These are phyloP conservation scores for Uloborus plumipes DNA, from an alignment of 2,888 invertebrate species.

Conservation along the genomic window DNA sequence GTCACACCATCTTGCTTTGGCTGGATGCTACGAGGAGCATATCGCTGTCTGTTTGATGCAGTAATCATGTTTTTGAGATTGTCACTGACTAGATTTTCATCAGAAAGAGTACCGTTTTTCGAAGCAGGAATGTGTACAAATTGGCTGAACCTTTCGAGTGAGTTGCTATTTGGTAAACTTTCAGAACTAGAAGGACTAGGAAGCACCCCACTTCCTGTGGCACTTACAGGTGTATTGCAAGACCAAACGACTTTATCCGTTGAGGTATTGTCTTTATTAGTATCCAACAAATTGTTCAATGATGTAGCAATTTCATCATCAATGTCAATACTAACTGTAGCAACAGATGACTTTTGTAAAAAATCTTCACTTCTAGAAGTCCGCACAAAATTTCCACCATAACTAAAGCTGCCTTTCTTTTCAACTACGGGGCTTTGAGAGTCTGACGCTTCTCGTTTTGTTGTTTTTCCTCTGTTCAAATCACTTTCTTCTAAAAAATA, in stretches of 20 bases:
- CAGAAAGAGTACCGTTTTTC: conserved; percentile 6
- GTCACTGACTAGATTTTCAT: conserved; percentile 42
- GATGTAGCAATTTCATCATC: conserved; percentile 92
- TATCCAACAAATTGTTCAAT: conserved; percentile 89
- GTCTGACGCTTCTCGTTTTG: conserved; percentile 63
- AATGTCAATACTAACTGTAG: conserved; percentile 89
- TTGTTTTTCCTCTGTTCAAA: conserved; percentile 36
- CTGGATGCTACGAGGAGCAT: conserved; percentile 40
- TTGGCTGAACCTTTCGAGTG: conserved; percentile 36
- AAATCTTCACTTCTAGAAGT: conserved; percentile 94
- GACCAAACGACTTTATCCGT: conserved; percentile 87
- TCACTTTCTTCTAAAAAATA: conserved; percentile 59
- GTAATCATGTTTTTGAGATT: conserved; percentile 32
- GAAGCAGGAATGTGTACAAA: conserved; percentile 37
- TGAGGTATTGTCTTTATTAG: conserved; percentile 73
- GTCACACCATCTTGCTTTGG: conserved; percentile 58
- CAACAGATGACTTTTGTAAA: conserved; percentile 84
- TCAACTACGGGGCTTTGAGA: conserved; percentile 66
- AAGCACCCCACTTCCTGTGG: conserved; percentile 28
- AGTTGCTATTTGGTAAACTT: conserved; percentile 1
- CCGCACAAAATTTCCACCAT: conserved; percentile 80
- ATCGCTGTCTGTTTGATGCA: conserved; percentile 18
- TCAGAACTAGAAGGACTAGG: conserved; percentile 13
- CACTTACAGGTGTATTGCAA: conserved; percentile 83
- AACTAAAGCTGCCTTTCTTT: conserved; percentile 67